These are phyloP conservation scores for Shargacucullia verbasci DNA, from an alignment of 2,888 invertebrate genomes.

Conservation along the genomic window DNA sequence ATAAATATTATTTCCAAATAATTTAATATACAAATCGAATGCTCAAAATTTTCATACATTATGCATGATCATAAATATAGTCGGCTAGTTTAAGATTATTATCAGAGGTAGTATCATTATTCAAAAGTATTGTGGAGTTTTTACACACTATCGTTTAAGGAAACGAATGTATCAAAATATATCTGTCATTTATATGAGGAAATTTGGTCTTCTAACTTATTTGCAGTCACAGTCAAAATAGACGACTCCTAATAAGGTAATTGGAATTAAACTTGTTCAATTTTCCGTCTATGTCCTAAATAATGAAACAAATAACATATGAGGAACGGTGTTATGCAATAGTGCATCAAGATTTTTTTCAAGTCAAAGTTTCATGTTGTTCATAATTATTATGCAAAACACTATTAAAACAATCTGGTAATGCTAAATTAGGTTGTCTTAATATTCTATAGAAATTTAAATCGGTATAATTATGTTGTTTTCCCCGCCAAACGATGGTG, in stretches of 20 bases:
- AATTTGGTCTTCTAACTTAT: neutral
- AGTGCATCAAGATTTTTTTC: slow-evolving; percentile 4
- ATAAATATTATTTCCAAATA: too few relatives aligned
- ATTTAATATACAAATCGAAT: slow-evolving; percentile 22
- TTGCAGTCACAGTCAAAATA: neutral
- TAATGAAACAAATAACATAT: neutral
- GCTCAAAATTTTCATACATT: slow-evolving; percentile 24
- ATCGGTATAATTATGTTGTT: neutral
- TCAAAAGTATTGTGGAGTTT: slow-evolving; percentile 16
- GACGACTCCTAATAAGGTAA: neutral
- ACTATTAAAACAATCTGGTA: too few relatives aligned
- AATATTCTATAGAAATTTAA: neutral
- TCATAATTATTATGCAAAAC: neutral
- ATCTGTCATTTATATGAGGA: neutral
- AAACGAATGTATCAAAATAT: neutral
- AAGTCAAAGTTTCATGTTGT: neutral
- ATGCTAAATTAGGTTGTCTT: neutral
- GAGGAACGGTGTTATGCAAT: slow-evolving; percentile 3
- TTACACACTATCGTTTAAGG: slow-evolving; percentile 31
- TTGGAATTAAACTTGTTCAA: neutral
- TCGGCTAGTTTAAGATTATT: slow-evolving; percentile 32
- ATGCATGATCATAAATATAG: slow-evolving; percentile 42
- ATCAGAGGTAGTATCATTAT: slow-evolving; percentile 39
- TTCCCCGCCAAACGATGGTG: slow-evolving; percentile 23
- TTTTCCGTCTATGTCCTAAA: neutral